Evolutionary conservation across 1,140 invertebrate genomes (phyloP), one percentile per base, ranked within the genome.

Genomic region (Drosophila ficusphila): DNA sequence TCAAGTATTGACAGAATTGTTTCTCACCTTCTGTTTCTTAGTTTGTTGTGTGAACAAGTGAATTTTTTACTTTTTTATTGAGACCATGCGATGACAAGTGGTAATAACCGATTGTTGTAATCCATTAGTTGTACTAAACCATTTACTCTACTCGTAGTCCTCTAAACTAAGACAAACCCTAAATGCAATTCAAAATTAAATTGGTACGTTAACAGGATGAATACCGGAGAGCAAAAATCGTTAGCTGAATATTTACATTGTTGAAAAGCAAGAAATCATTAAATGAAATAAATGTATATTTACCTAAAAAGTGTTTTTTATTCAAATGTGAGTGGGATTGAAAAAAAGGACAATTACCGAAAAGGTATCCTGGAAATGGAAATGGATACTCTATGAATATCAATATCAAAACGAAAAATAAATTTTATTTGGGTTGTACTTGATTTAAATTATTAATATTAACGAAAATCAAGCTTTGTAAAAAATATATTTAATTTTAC

Each of bases 241-340:
- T 74, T 86, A 86, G 81, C 73, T 88, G 82, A 86, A 86, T 86
- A 86, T 88, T 81, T 88, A 85, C 77, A 86, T 77, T 88, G 82
- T 86, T 89, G 58, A 82, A 86, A 62, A 75, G 73, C 77, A 74
- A 79, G 58, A 71, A 72, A 88, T 71, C 69, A 79, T 79, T 76
- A 57, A 79, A 79, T 67, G 58, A 89, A 89, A 89, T 89, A 79
- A 85, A 89, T 89, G 85, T 89, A 89, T 89, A 85, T 89, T 89
- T 89, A 89, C 83, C 60, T 76, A 83, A 58, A 70, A 58, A 1
- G 8, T 23, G 8, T 12, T 23, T 21, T 8, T 25, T n/a, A 7
- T 2, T 3, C n/a, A 2, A 39, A 6, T 21, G 7, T 41, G 9
- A 18, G 21, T 21, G 11, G 4, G 5, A 25, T 23, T 2, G 23